phyloP scores from a whole-genome alignment of 2,888 invertebrate genomes.

The Drosophila koepferae region DNA sequence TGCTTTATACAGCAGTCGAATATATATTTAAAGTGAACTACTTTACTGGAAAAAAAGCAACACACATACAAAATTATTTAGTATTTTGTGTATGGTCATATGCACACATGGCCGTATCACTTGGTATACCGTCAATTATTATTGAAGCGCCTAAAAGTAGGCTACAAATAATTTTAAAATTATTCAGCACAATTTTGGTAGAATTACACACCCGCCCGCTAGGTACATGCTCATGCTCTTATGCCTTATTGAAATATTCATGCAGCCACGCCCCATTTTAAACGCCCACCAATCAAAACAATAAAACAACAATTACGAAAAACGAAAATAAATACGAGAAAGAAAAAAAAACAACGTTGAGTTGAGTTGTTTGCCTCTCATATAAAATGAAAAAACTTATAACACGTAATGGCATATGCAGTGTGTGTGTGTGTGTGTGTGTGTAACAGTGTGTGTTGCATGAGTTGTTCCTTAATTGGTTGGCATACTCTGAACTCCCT shows the following conservation, averaged over 20 bases:
- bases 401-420: constrained; percentile 44
- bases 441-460: constrained; percentile 9
- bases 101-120: background rate
- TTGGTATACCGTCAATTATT: background rate
- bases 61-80: background rate
- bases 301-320: constrained; percentile 22
- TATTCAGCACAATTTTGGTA: background rate
- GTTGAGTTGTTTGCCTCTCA: constrained; percentile 24
- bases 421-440: constrained; percentile 20
- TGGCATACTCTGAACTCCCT: background rate
- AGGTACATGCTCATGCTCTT: background rate
- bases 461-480: constrained; percentile 36
- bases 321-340: constrained; percentile 5
- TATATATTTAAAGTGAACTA: background rate
- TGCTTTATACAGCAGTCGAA: background rate
- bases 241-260: constrained; percentile 7
- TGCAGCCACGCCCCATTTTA: constrained; percentile 8
- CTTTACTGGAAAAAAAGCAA: background rate
- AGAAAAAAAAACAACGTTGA: constrained; percentile 9
- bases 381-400: constrained; percentile 24
- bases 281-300: constrained; percentile 15
- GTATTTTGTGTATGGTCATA: background rate
- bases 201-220: background rate
- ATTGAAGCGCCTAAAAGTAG: constrained; percentile 6
- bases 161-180: constrained; percentile 1